phyloP scores from a whole-genome alignment of 2,888 invertebrate species.

The Volucella inflata region DNA sequence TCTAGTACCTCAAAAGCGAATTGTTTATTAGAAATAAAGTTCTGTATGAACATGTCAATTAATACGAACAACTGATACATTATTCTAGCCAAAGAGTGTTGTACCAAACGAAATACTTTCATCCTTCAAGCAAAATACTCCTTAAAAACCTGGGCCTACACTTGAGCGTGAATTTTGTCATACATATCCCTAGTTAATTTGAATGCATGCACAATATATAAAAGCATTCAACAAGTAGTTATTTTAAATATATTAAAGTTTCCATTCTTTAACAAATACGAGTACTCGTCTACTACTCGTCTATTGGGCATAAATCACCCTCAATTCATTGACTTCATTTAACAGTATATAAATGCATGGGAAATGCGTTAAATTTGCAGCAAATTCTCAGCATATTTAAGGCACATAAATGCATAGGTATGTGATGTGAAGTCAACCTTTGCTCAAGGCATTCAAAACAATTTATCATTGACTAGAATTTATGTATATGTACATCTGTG shows the following conservation, averaged over 20 bases:
- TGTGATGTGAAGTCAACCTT: no score
- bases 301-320: slow-evolving; percentile 52
- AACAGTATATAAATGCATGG: slow-evolving; percentile 47
- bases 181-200: no score
- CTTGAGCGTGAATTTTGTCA: no score
- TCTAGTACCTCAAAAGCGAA: no score
- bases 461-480: slow-evolving; percentile 33
- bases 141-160: no score
- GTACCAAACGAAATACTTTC: no score
- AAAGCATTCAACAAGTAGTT: slow-evolving; percentile 53
- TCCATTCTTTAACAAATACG: not conserved
- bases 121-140: no score
- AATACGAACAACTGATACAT: no score
- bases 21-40: no score
- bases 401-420: not conserved
- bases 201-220: slow-evolving; percentile 25
- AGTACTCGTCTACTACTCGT: not conserved
- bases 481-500: not conserved
- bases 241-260: slow-evolving; percentile 50
- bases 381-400: slow-evolving; percentile 17
- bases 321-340: slow-evolving; percentile 60
- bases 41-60: no score
- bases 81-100: no score
- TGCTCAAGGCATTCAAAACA: slow-evolving; percentile 34
- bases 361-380: slow-evolving; percentile 53